These are phyloP conservation scores for Sebastolobus altivelis DNA, from an alignment of 2,797 vertebrate species.

Conservation along the genomic window DNA sequence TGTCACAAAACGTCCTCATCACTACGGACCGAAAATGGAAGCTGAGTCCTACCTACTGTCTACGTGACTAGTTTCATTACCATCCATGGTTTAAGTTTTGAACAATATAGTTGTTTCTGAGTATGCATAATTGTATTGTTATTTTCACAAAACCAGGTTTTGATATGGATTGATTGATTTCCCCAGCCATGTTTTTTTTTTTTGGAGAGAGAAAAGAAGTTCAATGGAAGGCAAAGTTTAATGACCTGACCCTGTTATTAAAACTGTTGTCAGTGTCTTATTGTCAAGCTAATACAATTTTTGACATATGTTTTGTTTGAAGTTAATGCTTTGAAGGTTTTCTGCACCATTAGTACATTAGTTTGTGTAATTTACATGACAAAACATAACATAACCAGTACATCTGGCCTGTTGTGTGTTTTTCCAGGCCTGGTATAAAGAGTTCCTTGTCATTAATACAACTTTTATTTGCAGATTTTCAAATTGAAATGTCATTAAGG, in stretches of 20 bases:
- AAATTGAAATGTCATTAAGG: constrained; percentile 39
- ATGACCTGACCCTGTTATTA: not conserved
- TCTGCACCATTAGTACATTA: not conserved
- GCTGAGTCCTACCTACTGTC: not conserved
- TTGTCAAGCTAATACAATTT: constrained; percentile 7
- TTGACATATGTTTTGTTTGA: constrained; percentile 1
- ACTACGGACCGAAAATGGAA: not conserved
- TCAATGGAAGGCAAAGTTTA: constrained; percentile 20
- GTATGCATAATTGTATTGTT: constrained; percentile 1
- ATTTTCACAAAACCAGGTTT: constrained; percentile 12
- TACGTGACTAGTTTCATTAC: not conserved
- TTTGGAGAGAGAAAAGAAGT: constrained; percentile 2
- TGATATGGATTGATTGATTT: not conserved
- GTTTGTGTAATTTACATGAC: not conserved
- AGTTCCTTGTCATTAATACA: not conserved
- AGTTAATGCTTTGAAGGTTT: not conserved
- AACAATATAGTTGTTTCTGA: constrained; percentile 26
- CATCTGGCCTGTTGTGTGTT: not conserved
- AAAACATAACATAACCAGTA: not conserved
- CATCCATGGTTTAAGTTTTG: constrained; percentile 10
- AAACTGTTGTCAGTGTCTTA: constrained; percentile 23
- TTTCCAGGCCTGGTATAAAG: not conserved
- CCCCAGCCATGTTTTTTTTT: not conserved
- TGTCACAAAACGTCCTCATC: not conserved
- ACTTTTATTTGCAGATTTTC: constrained; percentile 36